Conservation (phyloP, 1,140 invertebrate genomes). For the Anastatus disparis region DNA sequence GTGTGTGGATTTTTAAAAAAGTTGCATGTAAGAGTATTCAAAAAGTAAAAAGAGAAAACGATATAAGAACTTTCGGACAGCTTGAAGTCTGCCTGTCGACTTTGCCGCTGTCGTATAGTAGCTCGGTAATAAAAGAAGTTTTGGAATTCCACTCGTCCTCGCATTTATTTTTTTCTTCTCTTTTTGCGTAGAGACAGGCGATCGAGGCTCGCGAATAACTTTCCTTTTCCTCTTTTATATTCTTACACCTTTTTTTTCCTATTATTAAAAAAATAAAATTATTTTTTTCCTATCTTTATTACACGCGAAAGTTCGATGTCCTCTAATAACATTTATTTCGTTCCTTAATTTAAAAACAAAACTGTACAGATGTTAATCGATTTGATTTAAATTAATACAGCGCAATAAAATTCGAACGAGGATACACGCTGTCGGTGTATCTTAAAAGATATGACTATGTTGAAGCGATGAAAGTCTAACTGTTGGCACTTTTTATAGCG, state of each 20-base stretch:
- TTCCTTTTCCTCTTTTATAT: background rate
- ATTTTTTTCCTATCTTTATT: background rate
- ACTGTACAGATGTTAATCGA: background rate
- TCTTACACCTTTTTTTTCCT: background rate
- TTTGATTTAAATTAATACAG: conserved; percentile 21
- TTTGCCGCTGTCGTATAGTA: background rate
- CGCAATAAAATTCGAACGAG: conserved; percentile 9
- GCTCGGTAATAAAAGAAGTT: conserved; percentile 33
- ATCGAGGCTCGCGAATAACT: conserved; percentile 31
- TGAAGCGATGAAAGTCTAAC: background rate
- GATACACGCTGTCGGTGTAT: background rate
- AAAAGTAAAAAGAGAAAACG: background rate
- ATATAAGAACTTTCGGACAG: background rate
- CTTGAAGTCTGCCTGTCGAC: background rate
- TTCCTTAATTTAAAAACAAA: no score
- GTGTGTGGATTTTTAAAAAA: no score
- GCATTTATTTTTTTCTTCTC: background rate
- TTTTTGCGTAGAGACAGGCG: no score
- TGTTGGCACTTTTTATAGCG: conserved; percentile 1
- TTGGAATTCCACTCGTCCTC: conserved; percentile 8
- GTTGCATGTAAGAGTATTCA: no score
- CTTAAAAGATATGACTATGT: background rate
- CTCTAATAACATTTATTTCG: no score
- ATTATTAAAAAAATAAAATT: background rate
- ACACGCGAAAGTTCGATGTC: no score